These are phyloP conservation scores for Alviniconcha strummeri DNA, from an alignment of 2,888 invertebrate genomes.

Conservation along the genomic window DNA sequence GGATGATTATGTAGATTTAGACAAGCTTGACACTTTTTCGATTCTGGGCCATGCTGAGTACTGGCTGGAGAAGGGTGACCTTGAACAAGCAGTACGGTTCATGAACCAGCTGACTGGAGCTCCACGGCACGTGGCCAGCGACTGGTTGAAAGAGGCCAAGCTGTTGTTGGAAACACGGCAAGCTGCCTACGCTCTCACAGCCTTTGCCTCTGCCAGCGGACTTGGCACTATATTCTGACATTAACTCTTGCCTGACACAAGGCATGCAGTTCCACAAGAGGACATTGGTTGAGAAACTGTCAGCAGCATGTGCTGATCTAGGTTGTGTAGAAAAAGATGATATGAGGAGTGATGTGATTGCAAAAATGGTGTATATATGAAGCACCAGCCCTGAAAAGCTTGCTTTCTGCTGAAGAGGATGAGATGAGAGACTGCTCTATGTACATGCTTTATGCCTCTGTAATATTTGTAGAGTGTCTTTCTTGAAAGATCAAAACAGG, in stretches of 20 bases:
- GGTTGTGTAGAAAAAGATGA: too few relatives aligned
- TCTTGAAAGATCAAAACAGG: too few relatives aligned
- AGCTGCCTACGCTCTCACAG: slow-evolving; percentile 90
- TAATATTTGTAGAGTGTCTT: too few relatives aligned
- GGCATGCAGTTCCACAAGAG: too few relatives aligned
- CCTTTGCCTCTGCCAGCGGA: slow-evolving; percentile 75
- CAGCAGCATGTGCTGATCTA: too few relatives aligned
- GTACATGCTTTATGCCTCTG: too few relatives aligned
- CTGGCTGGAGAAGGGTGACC: slow-evolving; percentile 91
- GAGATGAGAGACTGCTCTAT: too few relatives aligned
- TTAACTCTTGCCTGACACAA: background rate
- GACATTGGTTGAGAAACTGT: too few relatives aligned
- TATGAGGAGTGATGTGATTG: too few relatives aligned
- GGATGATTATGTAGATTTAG: slow-evolving; percentile 53
- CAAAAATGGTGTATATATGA: too few relatives aligned
- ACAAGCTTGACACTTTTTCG: slow-evolving; percentile 86
- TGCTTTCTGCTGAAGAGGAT: too few relatives aligned
- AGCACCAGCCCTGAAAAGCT: too few relatives aligned
- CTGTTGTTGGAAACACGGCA: slow-evolving; percentile 91
- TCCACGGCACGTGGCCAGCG: slow-evolving; percentile 85
- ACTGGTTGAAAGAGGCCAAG: slow-evolving; percentile 91
- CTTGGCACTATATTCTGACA: slow-evolving; percentile 66
- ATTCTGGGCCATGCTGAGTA: slow-evolving; percentile 89
- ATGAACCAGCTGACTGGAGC: slow-evolving; percentile 91
- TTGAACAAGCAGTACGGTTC: slow-evolving; percentile 89